Base-by-base conservation (phyloP, 2,113 vertebrate genomes). In the Perca schrenkii region DNA sequence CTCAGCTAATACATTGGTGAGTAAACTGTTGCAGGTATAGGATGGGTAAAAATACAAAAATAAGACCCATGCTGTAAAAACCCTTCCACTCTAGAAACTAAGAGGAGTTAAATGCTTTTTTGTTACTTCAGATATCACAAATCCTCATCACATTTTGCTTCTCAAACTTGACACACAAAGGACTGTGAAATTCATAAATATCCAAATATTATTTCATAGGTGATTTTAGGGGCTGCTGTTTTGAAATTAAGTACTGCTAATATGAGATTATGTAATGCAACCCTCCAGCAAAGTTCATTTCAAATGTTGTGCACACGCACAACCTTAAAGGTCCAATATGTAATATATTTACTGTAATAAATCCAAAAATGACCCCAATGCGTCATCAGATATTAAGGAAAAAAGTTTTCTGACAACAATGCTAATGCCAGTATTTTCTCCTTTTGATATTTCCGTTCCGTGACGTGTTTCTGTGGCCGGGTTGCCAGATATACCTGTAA, bases 21-120 rank as follows among this genome's bases (percentile, higher is more conserved):
- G 40, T 40, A 40, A 40, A 40, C 40, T 40, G 40, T 40, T 40
- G 17, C 17, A 11, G 53, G 53, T 54, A 54, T n/a, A 56, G 21
- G 53, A 57, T 22, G 54, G n/a, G 54, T 22, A 58, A 58, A 40
- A 68, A 68, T 52, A 16, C 10, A 31, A 52, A 68, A 68, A 21
- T 14, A 63, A n/a, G 40, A 40, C 40, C 40, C 8, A 40, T 19
- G 8, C 34, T 21, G 31, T 19, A 67, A 49, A 50, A 12, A 21
- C 17, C 22, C 28, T 47, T 19, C 43, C 10, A 61, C 10, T 36
- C 12, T 56, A 57, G 3, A 57, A 57, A 57, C 54, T 63, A 4
- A 63, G 58, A 61, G 36, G 7, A 8, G 36, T 40, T 40, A 8
- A 8, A 40, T 40, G 36, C 36, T 40, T 8, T 40, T 40, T 40